A percentile compares a stretch with the other conserved stretches of the same genome.
phyloP scores from a whole-genome alignment of 2,113 vertebrate species.

The Channa maculata region DNA sequence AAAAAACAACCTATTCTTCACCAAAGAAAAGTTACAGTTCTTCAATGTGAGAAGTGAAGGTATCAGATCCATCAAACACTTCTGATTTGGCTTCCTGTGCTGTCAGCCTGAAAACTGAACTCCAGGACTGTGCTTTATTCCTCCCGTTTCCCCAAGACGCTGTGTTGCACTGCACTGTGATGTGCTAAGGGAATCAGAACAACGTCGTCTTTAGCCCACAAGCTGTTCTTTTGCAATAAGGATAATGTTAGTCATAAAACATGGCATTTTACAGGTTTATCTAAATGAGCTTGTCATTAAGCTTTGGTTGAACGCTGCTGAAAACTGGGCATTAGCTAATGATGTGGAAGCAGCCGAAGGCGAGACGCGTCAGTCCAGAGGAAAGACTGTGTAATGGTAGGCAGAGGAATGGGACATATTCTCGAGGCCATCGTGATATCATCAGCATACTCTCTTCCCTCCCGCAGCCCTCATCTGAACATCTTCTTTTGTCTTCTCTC shows the following conservation, averaged over 20 bases:
- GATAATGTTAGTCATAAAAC: constrained; percentile 59
- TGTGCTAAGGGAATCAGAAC: not conserved
- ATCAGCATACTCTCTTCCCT: constrained; percentile 48
- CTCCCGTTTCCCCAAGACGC: constrained; percentile 28
- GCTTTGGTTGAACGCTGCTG: constrained; percentile 46
- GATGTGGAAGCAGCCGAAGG: constrained; percentile 58
- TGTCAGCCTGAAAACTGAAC: constrained; percentile 34
- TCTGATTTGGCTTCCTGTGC: not conserved
- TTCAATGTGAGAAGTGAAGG: not conserved
- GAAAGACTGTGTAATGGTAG: constrained; percentile 23
- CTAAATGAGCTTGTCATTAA: constrained; percentile 55
- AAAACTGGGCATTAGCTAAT: constrained; percentile 61
- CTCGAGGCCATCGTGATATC: constrained; percentile 40
- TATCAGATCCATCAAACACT: constrained; percentile 22
- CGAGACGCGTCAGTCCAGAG: constrained; percentile 43
- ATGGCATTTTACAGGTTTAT: constrained; percentile 58
- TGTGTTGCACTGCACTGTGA: constrained; percentile 25
- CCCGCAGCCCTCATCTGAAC: constrained; percentile 50
- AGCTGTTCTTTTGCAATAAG: constrained; percentile 50
- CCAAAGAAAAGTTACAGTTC: constrained; percentile 9
- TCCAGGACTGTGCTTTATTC: constrained; percentile 22
- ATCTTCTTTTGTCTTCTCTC: not conserved
- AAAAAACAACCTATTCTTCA: not conserved
- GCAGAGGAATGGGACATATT: constrained; percentile 30
- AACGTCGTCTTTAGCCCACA: constrained; percentile 27